phyloP scores from a whole-genome alignment of 2,888 invertebrate genomes.

The Ophonus ardosiacus region DNA sequence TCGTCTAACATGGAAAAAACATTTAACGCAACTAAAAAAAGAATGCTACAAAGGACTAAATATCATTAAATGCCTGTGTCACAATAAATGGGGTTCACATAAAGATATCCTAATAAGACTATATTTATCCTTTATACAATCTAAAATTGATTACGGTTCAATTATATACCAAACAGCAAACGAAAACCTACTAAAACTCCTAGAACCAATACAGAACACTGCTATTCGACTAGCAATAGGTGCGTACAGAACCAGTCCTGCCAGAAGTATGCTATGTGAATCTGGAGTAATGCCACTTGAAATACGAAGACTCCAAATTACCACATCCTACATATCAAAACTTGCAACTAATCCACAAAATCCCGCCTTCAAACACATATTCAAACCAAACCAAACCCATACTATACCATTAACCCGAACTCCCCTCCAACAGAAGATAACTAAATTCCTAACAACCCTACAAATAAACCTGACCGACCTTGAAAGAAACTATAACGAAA shows the following conservation, averaged over 20 bases:
- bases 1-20: conserved; percentile 1
- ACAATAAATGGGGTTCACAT: conserved; percentile 13
- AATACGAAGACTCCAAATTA: background rate
- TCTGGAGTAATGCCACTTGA: background rate
- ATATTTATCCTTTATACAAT: background rate
- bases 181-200: background rate
- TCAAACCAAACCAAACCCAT: background rate
- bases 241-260: conserved; percentile 57
- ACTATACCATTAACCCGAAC: background rate
- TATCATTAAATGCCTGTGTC: background rate
- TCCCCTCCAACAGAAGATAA: background rate
- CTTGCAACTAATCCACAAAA: background rate
- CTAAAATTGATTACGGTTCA: background rate
- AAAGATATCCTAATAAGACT: background rate
- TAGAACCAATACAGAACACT: conserved; percentile 55
- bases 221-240: conserved; percentile 62
- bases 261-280: background rate
- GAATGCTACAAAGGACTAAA: conserved; percentile 16
- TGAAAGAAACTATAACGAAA: conserved; percentile 3
- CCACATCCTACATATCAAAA: background rate
- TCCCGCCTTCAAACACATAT: background rate
- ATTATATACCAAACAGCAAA: conserved; percentile 35
- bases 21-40: background rate
- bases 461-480: background rate
- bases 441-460: background rate